Evolutionary conservation across 2,888 invertebrate species (phyloP), one percentile per base, ranked within the genome.

Genomic region (Punctoribates punctum): DNA sequence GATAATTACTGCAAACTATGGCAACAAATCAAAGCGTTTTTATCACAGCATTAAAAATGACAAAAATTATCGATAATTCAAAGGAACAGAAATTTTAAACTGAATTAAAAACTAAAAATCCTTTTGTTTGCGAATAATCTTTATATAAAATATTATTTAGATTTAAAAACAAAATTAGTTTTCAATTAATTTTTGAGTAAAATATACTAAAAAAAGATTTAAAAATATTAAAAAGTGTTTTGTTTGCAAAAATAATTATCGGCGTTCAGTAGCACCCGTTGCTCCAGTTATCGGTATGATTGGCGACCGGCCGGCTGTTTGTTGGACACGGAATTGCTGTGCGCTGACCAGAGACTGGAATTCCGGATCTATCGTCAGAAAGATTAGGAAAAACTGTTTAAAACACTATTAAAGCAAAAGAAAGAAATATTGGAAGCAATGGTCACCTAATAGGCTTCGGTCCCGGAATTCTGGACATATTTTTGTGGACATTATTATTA

Each of bases 261-360:
- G 8, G 15, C n/a, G n/a, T n/a, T 57, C 48, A 75, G 72, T 46
- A 75, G 29, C 75, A 75, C 51, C 72, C 75, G 48, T 75, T 70
- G 46, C 51, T 46, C 75, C 75, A 75, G 17, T 75, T 75, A 72
- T 75, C 75, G 65, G 65, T 65, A 34, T 8, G 34, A 65, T 65
- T 65, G 29, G 17, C 65, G 65, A 8, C 11, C 15, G 2, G 29
- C 9, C 17, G 9, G 20, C 8, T 29, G 60, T 60, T 60, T 27
- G 65, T 17, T 34, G 65, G 29, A 34, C 65, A 27, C 1, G 4
- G 29, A 5, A 29, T 29, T 65, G 65, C 34, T 65, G 65, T 27
- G 65, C 65, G 75, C 34, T 25, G 65, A 65, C 62, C 62, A 60
- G 70, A 54, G 34, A 70, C 75, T 46, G 75, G 75, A 65, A 75